phyloP scores from a whole-genome alignment of 37 sponge, comb jelly and placozoan genomes.

The Beroe ovata region DNA sequence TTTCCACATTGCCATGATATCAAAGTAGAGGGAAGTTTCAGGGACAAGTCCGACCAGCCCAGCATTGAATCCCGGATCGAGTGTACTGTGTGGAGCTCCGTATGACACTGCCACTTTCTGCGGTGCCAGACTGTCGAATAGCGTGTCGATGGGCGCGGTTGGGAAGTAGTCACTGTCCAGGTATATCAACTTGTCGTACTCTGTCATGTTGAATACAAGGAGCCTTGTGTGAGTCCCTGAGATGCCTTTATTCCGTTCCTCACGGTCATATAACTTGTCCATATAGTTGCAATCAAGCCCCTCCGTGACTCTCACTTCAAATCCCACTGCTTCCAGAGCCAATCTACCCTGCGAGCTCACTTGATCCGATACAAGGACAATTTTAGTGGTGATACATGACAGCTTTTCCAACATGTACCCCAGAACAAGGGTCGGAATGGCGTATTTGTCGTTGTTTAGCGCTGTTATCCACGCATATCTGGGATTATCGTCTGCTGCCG shows the following conservation, averaged over 20 bases:
- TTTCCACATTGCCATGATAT: conserved; percentile 30
- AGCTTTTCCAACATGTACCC: background rate
- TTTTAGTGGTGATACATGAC: conserved; percentile 9
- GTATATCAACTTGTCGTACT: conserved; percentile 16
- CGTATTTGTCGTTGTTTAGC: conserved; percentile 51
- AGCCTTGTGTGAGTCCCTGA: conserved; percentile 38
- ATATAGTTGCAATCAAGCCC: conserved; percentile 65
- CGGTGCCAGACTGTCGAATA: background rate
- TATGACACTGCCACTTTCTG: background rate
- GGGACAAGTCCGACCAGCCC: conserved; percentile 52
- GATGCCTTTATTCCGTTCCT: conserved; percentile 8
- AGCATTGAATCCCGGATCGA: conserved; percentile 35
- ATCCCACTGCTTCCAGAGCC: conserved; percentile 48
- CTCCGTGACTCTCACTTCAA: conserved; percentile 5
- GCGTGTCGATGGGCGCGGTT: background rate
- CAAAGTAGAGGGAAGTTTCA: background rate
- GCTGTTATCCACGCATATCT: conserved; percentile 46
- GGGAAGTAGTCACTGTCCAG: conserved; percentile 33
- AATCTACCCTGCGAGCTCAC: background rate
- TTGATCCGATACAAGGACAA: conserved; percentile 14
- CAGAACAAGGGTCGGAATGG: conserved; percentile 40
- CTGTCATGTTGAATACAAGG: conserved; percentile 19
- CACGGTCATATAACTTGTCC: background rate
- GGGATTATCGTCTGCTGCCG: background rate
- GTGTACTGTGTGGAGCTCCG: background rate